A percentile compares a stretch with the other conserved stretches of the same genome.
Evolutionary conservation across 2,888 invertebrate species (phyloP).

Genomic region (Agrilus cyanescens): DNA sequence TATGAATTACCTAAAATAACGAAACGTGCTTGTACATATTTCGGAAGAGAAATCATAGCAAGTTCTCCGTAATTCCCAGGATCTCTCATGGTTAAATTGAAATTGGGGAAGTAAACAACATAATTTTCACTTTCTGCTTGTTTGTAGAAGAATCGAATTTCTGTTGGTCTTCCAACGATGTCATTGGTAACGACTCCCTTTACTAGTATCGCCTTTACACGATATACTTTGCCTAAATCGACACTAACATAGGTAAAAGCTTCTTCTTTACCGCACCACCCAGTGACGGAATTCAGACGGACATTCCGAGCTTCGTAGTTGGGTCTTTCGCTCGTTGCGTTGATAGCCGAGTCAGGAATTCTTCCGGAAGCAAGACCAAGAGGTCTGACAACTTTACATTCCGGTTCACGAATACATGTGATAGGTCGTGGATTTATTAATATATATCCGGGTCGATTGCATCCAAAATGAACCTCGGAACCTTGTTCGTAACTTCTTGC

Average conservation of each 20-base stretch:
- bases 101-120: slow-evolving; percentile 94
- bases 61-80: slow-evolving; percentile 95
- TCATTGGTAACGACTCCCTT: slow-evolving; percentile 93
- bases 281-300: slow-evolving; percentile 82
- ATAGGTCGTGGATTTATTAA: slow-evolving; percentile 85
- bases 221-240: slow-evolving; percentile 83
- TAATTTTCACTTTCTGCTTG: slow-evolving; percentile 89
- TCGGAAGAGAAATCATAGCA: slow-evolving; percentile 89
- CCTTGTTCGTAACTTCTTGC: slow-evolving; percentile 79
- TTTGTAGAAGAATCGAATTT: slow-evolving; percentile 95
- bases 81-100: slow-evolving; percentile 86
- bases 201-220: slow-evolving; percentile 84
- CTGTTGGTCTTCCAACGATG: slow-evolving; percentile 89
- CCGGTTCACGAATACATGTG: slow-evolving; percentile 81
- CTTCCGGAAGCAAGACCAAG: slow-evolving; percentile 82
- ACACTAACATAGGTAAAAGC: slow-evolving; percentile 93
- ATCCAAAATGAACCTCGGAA: slow-evolving; percentile 83
- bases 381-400: slow-evolving; percentile 85
- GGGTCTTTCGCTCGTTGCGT: slow-evolving; percentile 85
- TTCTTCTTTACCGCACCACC: slow-evolving; percentile 96
- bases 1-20: slow-evolving; percentile 55
- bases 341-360: slow-evolving; percentile 91
- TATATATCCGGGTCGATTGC: slow-evolving; percentile 84
- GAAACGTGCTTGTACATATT: slow-evolving; percentile 86
- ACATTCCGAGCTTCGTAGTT: slow-evolving; percentile 87